Base-by-base conservation (phyloP, 2,797 vertebrate species). In the Phyllotis vaccarum region DNA sequence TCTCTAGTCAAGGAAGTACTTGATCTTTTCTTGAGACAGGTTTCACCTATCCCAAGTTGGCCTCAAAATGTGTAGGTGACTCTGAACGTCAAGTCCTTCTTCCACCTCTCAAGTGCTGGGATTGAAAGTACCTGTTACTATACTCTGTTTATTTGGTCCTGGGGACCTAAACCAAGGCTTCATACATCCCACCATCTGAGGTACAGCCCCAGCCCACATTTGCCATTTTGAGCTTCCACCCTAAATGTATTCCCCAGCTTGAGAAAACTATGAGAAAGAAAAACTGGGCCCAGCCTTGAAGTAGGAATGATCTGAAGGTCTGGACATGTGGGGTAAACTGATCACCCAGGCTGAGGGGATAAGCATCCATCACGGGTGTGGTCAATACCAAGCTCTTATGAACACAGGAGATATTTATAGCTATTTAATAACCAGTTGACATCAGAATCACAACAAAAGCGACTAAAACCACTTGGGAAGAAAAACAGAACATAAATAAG, bases 401-500 rank as follows among this genome's bases (percentile, higher is more conserved):
- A 56, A 78, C 60, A 72, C 12, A 14, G 29, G 56, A 88, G 78
- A 56, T 12, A 2, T 68, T 78, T 62, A 34, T 9, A 56, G 49
- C 49, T 74, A 22, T 29, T 68, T 82, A 66, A 11, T 85, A 56
- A 79, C 40, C n/a, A 8, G 43, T 17, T 40, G n/a, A n/a, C 27
- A 27, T 52, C 37, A 89, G 72, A 62, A 91, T 68, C 54, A 86
- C 5, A 75, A 31, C 74, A 91, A 85, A 58, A 56, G 81, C 49
- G 56, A 87, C 27, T 70, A 83, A 96, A 95, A 34, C 7, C 58
- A n/a, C 66, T 83, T 74, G 60, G 76, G 94, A 96, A 93, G 76
- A 94, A 96, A 94, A 72, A 93, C 16, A 70, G 58, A 54, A n/a
- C 56, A n/a, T 29, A 92, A 81, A 58, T n/a, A 74, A 70, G 40